A percentile compares a stretch with the other conserved stretches of the same genome.
Evolutionary conservation across 2,113 vertebrate genomes (phyloP).

Genomic region (Hemiprocne comata): DNA sequence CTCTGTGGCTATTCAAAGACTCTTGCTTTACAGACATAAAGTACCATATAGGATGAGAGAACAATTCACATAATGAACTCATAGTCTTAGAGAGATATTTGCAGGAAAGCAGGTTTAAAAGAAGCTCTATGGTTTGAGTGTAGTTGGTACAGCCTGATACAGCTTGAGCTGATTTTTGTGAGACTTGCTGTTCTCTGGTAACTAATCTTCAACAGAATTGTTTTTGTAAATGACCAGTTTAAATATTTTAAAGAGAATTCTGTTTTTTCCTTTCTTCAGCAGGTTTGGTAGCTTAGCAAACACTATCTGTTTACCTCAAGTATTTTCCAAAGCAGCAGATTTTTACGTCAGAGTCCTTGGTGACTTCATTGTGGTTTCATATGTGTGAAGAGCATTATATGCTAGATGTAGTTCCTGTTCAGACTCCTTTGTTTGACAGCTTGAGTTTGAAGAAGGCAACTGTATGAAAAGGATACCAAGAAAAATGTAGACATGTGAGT

Average conservation of each 20-base stretch:
- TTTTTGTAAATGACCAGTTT: not conserved
- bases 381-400: fast-evolving
- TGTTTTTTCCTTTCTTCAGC: not conserved
- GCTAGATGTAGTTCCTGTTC: not conserved
- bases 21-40: not conserved
- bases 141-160: not conserved
- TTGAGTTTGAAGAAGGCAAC: not conserved
- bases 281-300: not conserved
- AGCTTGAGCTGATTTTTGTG: not conserved
- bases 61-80: not conserved
- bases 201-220: not conserved
- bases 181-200: not conserved
- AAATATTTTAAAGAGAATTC: not conserved
- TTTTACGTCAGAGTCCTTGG: not conserved
- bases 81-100: not conserved
- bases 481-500: not conserved
- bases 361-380: slow-evolving; percentile 55
- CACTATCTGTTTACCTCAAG: not conserved
- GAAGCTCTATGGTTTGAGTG: not conserved
- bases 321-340: not conserved
- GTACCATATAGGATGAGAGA: not conserved
- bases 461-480: not conserved
- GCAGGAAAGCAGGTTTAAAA: not conserved
- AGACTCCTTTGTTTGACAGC: not conserved
- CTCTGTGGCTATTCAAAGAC: not conserved